These are phyloP conservation scores for Poeciliopsis occidentalis DNA, from an alignment of 2,113 vertebrate genomes.

Conservation along the genomic window DNA sequence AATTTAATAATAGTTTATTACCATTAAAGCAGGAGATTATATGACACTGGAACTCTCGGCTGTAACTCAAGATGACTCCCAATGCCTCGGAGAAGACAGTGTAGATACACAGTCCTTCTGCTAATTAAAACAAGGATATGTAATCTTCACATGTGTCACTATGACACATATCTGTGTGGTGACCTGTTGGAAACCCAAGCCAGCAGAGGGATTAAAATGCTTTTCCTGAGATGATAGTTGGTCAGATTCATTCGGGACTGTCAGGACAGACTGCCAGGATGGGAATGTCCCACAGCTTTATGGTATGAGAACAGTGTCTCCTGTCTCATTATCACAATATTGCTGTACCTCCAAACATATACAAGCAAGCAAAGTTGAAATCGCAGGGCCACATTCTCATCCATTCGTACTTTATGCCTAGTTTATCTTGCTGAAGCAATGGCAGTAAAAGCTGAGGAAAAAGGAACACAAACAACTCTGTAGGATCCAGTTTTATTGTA, in stretches of 20 bases:
- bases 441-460: too few species aligned
- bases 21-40: conserved; percentile 57
- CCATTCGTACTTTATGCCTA: neutral
- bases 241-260: conserved; percentile 51
- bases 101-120: conserved; percentile 60
- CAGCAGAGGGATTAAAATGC: conserved; percentile 76
- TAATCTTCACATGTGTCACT: conserved; percentile 75
- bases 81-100: conserved; percentile 43
- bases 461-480: too few species aligned
- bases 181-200: conserved; percentile 76
- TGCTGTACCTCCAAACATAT: conserved; percentile 50
- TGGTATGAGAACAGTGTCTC: conserved; percentile 75
- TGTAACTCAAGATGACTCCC: conserved; percentile 63
- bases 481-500: too few species aligned
- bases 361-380: conserved; percentile 18
- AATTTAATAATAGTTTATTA: conserved; percentile 67
- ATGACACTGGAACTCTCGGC: conserved; percentile 54
- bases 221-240: conserved; percentile 69
- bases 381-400: conserved; percentile 1
- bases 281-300: conserved; percentile 55
- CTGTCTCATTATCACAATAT: conserved; percentile 75
- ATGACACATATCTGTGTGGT: conserved; percentile 74
- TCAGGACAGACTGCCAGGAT: conserved; percentile 60
- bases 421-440: neutral
- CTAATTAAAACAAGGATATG: conserved; percentile 79